Evolutionary conservation across 2,888 invertebrate genomes (phyloP).

Genomic region (Mechanitis messenoides): DNA sequence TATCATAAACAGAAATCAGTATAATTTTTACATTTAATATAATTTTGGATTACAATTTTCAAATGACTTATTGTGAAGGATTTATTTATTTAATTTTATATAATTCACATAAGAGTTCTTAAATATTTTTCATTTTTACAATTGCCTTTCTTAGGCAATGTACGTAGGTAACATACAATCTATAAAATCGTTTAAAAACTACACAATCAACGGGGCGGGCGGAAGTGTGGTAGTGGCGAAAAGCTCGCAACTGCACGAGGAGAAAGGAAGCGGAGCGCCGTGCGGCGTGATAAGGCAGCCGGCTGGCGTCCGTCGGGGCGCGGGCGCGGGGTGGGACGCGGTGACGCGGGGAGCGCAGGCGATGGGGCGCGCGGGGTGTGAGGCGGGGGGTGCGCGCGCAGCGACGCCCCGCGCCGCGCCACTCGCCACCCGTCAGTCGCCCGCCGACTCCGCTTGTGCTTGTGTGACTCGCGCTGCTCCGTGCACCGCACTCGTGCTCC

Average conservation of each 20-base stretch:
- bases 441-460: constrained; percentile 77
- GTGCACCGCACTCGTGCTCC: constrained; percentile 75
- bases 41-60: too few species aligned
- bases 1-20: too few species aligned
- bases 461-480: constrained; percentile 76
- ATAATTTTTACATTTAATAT: too few species aligned
- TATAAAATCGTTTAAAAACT: constrained; percentile 62
- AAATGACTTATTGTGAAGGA: too few species aligned
- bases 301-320: constrained; percentile 54
- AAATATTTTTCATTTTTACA: too few species aligned
- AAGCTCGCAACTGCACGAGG: constrained; percentile 75
- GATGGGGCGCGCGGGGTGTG: constrained; percentile 43
- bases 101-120: too few species aligned
- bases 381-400: constrained; percentile 66
- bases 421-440: constrained; percentile 75
- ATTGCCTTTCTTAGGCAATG: neutral
- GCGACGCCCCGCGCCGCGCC: constrained; percentile 66
- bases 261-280: constrained; percentile 74
- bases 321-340: constrained; percentile 35
- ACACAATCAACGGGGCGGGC: constrained; percentile 66
- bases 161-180: constrained; percentile 33
- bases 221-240: constrained; percentile 74
- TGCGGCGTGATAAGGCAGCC: constrained; percentile 71
- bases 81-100: too few species aligned
- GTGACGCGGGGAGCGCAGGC: constrained; percentile 35